Evolutionary conservation across 2,113 vertebrate species (phyloP).

Genomic region (Catharus minimus): DNA sequence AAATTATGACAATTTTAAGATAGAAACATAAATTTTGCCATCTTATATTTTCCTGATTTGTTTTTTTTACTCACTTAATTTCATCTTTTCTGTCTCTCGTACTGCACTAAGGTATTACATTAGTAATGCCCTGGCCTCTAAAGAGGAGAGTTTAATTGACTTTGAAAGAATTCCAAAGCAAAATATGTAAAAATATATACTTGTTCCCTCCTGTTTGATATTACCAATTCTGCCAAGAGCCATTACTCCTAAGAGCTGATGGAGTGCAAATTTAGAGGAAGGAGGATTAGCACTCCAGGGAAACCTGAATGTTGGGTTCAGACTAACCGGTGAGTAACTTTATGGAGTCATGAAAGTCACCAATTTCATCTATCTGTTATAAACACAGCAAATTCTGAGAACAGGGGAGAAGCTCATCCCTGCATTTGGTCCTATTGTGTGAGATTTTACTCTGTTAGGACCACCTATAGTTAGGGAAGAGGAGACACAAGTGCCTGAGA

Average conservation of each 20-base stretch:
- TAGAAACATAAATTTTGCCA: slow-evolving; percentile 2
- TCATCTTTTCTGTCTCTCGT: not conserved
- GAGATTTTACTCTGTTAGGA: not conserved
- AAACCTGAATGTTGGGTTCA: not conserved
- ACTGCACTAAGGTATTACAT: not conserved
- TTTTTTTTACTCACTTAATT: not conserved
- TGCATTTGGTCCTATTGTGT: not conserved
- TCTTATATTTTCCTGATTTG: slow-evolving; percentile 3
- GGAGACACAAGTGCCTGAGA: not conserved
- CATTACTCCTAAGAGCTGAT: slow-evolving; percentile 7
- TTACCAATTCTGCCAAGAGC: slow-evolving; percentile 1
- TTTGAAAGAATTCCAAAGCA: slow-evolving; percentile 18
- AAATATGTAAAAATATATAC: not conserved
- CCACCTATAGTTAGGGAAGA: not conserved
- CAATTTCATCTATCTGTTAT: not conserved
- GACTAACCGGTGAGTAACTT: not conserved
- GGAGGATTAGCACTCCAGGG: not conserved
- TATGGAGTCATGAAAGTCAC: slow-evolving; percentile 8
- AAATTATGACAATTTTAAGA: slow-evolving; percentile 18
- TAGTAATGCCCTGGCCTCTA: not conserved
- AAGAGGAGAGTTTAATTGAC: not conserved
- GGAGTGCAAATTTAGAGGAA: not conserved
- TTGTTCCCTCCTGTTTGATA: not conserved
- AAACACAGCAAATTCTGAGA: not conserved
- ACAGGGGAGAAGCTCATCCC: not conserved